These are phyloP conservation scores for Phortica magna DNA, from an alignment of 2,888 invertebrate genomes.

Conservation along the genomic window DNA sequence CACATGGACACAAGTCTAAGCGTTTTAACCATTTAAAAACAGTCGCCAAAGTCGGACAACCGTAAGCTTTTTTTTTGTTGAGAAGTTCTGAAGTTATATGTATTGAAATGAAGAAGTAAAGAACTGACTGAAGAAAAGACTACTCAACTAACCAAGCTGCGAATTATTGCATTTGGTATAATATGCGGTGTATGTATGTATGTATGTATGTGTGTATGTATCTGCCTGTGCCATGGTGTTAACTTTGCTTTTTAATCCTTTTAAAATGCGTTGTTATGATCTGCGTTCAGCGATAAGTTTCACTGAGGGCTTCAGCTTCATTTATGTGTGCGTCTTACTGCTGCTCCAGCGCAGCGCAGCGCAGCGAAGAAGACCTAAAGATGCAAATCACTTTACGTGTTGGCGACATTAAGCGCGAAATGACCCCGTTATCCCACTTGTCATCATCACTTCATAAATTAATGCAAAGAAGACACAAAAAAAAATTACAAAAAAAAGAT, in stretches of 20 bases:
- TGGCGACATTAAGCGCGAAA: constrained; percentile 75
- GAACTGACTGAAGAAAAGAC: neutral
- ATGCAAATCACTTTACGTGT: constrained; percentile 74
- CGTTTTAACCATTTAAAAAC: constrained; percentile 49
- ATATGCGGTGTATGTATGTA: neutral
- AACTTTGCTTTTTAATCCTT: constrained; percentile 61
- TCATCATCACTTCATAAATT: constrained; percentile 75
- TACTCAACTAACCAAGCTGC: constrained; percentile 17
- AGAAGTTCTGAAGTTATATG: neutral
- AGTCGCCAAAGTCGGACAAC: constrained; percentile 9
- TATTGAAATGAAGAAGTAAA: too few relatives aligned
- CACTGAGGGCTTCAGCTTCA: constrained; percentile 20
- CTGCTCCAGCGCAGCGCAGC: constrained; percentile 11
- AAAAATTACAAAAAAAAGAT: neutral
- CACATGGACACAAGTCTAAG: constrained; percentile 37
- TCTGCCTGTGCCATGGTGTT: constrained; percentile 24
- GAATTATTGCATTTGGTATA: constrained; percentile 29
- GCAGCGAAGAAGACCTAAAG: constrained; percentile 41
- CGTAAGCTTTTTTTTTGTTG: neutral
- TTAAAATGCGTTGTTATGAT: constrained; percentile 75
- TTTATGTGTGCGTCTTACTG: neutral
- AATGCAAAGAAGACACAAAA: constrained; percentile 53
- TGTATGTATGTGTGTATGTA: neutral
- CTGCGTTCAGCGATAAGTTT: constrained; percentile 66
- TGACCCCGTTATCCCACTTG: constrained; percentile 75